Evolutionary conservation across 2,113 vertebrate genomes (phyloP), one percentile per base, ranked within the genome.

Genomic region (Pollimyrus isidori): DNA sequence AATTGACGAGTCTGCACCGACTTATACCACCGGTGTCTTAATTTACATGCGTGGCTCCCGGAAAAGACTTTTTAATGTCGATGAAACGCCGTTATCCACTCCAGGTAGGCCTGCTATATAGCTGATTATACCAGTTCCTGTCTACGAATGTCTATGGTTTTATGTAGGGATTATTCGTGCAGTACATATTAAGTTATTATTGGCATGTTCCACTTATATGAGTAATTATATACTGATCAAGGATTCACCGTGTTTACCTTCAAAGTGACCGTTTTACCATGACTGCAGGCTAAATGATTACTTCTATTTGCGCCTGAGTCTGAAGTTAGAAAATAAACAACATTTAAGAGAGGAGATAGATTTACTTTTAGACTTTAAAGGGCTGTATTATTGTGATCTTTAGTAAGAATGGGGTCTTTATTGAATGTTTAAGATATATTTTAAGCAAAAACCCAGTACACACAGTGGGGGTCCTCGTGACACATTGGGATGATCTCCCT

Each of bases 1-100:
- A 91, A 94, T 92, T 93, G 91, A 93, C 89, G 69, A 39, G 84
- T 23, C 73, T 17, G 46, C 48, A 26, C 42, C 11, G 42, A 23
- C 21, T 48, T 49, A 39, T 7, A 76, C 69, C 30, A 15, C 11
- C 10, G 15, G 26, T 15, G 4, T 26, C 73, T 80, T 80, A 15
- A 80, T 69, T 69, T 69, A 30, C 62, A 69, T 80, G 17, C 73
- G 35, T 80, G 30, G 13, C 30, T 42, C 35, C 35, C 35, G 73
- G 73, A 39, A 35, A 39, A 73, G 69, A 15, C 35, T 73, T 17
- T 35, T 39, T 15, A 35, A 19, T 80, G 15, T 19, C 35, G 4
- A 39, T 80, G 17, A 80, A 80, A 35, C 30, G 35, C 73, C 73
- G 15, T 17, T 80, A 19, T 80, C 62, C 9, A 26, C 62, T 30